Evolutionary conservation across 2,113 vertebrate genomes (phyloP), one percentile per base, ranked within the genome.

Genomic region (Amblyopsis rosae): DNA sequence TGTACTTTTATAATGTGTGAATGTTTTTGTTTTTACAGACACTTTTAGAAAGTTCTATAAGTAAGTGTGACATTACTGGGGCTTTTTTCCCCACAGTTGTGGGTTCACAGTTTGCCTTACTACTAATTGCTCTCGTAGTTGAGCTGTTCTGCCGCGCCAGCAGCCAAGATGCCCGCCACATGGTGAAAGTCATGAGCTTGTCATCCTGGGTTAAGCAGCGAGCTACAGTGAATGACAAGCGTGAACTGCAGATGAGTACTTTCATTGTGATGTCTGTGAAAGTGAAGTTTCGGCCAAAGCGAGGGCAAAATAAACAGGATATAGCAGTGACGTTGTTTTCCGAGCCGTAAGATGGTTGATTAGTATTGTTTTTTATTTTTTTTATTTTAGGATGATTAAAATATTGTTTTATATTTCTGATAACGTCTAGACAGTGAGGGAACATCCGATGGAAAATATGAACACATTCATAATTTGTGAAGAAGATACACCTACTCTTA

Each of bases 121-220:
- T 2, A 26, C 26, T 26, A 26, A 26, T 26, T 26, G 1, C 26
- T 26, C 26, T 26, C 1, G 26, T 26, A 26, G 26, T 26, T 26
- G 26, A 26, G 26, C 26, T 26, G 26, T 26, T 26, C 26, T 26
- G 26, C 26, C 26, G 26, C 48, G n/a, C 12, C 56, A 70, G 55
- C 61, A 53, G 13, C 6, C 54, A 59, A 66, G 67, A 67, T 19
- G 56, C 46, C 1, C 16, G 45, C 0, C 16, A 61, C 1, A 88
- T 89, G 89, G 86, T 78, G 85, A 88, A 81, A 85, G 84, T 85
- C 68, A 74, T 93, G 92, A 92, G 82, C 92, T 81, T 86, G 67
- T 72, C 12, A 11, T 17, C 69, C 55, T 51, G 1, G 69, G 68
- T 63, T 90, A 92, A 78, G 67, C 47, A 49, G 66, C 75, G 13